phyloP scores from a whole-genome alignment of 2,888 invertebrate genomes.

The Megalurothrips usitatus region DNA sequence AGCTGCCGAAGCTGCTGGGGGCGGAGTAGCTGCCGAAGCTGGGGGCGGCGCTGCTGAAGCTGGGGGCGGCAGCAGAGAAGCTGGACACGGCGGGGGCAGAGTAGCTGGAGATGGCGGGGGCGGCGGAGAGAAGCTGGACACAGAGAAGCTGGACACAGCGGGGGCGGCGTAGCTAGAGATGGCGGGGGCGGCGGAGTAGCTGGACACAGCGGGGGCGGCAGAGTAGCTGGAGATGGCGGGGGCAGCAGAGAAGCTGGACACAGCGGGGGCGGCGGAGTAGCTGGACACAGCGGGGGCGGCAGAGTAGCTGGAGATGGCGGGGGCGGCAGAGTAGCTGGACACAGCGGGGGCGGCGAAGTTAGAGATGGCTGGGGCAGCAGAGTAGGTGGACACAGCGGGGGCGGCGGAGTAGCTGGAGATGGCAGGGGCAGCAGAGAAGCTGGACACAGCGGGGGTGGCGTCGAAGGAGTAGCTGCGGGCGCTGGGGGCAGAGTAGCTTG shows the following conservation, averaged over 20 bases:
- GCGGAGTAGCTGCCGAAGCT: background rate
- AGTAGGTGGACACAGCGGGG: background rate
- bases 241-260: background rate
- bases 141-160: background rate
- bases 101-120: background rate
- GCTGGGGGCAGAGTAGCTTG: background rate
- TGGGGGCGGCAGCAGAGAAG: background rate
- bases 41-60: background rate
- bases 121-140: background rate
- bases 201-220: background rate
- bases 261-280: background rate
- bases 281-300: background rate
- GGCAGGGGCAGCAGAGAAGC: background rate
- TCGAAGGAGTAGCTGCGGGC: background rate
- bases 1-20: background rate
- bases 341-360: background rate
- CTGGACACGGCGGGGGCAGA: background rate
- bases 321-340: background rate
- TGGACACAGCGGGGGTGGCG: background rate
- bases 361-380: background rate
- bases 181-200: background rate
- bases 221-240: background rate
- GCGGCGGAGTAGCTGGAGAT: background rate
- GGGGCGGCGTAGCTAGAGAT: background rate
- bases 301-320: background rate